Base-by-base conservation (phyloP, 1,140 invertebrate species). In the Zelostemma sp. region DNA sequence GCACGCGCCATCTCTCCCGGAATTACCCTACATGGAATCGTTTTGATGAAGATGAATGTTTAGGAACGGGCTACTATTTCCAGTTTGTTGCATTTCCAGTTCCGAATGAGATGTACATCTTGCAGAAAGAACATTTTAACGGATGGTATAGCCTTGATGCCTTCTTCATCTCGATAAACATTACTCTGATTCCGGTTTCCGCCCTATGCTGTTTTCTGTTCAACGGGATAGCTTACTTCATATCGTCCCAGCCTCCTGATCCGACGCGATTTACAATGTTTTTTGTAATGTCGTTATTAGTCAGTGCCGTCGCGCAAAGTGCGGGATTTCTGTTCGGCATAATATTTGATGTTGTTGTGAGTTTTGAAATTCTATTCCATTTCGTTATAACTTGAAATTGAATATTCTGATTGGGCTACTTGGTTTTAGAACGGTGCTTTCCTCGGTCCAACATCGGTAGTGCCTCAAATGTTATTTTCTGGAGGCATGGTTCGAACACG, bases 101-200 rank as follows among this genome's bases (percentile, higher is more conserved):
- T 86, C 96, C 96, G 0, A 89, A 90, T 58, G 96, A 98, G 86
- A 95, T 97, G 91, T 90, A 88, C 5, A 95, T 97, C 56, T 88
- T 98, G 72, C 88, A 92, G 12, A 94, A 97, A 78, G 97, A 98
- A 83, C 95, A 98, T 77, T 94, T 97, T 61, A 98, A 98, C 81
- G 90, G 96, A 80, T 98, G 96, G 96, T 98, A 98, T 86, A 97
- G 95, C 8, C 85, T 97, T 2, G 96, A 96, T 79, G 91, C 95
- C 4, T 98, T 96, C 75, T 98, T 96, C 76, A 87, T 91, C 19
- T 93, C 96, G 8, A 91, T 95, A 47, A 97, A 94, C 0, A 78
- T 98, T 28, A 90, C 97, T 0, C 93, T 94, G 74, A 81, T 94
- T 72, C 93, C 93, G 0, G 86, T 94, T 53, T 90, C 91, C 46